Percentiles rank a stretch among this genome's conserved stretches.
Conservation (phyloP, 2,888 invertebrate genomes). For the Eristalis pertinax region DNA sequence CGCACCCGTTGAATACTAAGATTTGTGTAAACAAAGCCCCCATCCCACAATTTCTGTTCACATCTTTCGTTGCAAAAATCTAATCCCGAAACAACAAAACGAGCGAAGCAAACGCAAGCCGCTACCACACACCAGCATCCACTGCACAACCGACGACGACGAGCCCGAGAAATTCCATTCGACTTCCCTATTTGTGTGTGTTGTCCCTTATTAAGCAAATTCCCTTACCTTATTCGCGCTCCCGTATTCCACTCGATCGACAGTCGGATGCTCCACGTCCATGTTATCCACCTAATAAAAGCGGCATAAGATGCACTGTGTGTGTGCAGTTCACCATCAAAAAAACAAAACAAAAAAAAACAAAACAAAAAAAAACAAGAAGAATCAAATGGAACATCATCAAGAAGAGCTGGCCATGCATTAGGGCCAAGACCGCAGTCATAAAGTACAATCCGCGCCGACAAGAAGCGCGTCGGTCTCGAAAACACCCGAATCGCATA, state of each 20-base stretch:
- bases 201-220: constrained; percentile 65
- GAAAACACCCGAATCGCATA: constrained; percentile 21
- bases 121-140: constrained; percentile 24
- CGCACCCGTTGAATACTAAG: neutral
- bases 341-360: neutral
- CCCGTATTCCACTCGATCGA: constrained; percentile 59
- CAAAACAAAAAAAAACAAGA: neutral
- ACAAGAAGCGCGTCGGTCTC: constrained; percentile 55
- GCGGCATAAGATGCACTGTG: constrained; percentile 28
- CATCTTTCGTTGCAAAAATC: constrained; percentile 20
- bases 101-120: neutral
- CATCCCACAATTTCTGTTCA: neutral
- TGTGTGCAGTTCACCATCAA: constrained; percentile 17
- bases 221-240: constrained; percentile 62
- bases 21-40: neutral
- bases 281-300: constrained; percentile 39
- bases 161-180: constrained; percentile 47
- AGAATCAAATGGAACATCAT: constrained; percentile 36
- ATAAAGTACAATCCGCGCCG: constrained; percentile 66
- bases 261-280: constrained; percentile 36
- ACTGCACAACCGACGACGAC: neutral
- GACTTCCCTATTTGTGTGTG: constrained; percentile 64
- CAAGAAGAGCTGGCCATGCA: constrained; percentile 43
- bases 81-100: constrained; percentile 18
- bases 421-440: constrained; percentile 60